phyloP scores from a whole-genome alignment of 2,113 vertebrate genomes.

The Osmerus eperlanus region DNA sequence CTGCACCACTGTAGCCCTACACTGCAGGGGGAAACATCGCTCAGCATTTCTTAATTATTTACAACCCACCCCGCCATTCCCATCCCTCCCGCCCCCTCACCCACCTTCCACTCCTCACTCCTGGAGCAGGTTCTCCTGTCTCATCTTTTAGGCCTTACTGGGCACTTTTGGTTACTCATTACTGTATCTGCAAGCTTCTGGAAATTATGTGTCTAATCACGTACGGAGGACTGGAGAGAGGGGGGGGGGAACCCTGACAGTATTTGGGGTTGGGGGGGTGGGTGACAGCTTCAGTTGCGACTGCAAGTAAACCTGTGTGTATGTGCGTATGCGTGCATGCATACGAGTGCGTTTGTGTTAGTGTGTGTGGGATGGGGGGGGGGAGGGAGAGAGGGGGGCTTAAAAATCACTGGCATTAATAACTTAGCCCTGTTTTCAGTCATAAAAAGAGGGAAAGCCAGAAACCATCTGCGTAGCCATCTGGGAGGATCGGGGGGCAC shows the following conservation, averaged over 20 bases:
- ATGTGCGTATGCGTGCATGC: background rate
- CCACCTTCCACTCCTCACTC: constrained; percentile 26
- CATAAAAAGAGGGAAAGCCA: constrained; percentile 42
- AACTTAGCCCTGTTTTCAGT: constrained; percentile 48
- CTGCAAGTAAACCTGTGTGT: constrained; percentile 5
- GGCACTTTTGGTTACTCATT: constrained; percentile 27
- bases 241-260: background rate
- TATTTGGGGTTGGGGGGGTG: constrained; percentile 3
- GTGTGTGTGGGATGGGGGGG: background rate
- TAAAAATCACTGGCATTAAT: constrained; percentile 24
- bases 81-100: background rate
- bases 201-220: constrained; percentile 4
- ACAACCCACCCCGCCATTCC: constrained; percentile 47
- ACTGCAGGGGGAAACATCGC: constrained; percentile 62
- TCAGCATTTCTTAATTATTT: constrained; percentile 74
- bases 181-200: constrained; percentile 16
- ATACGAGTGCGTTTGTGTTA: background rate
- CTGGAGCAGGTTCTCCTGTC: constrained; percentile 8
- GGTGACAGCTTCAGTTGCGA: background rate
- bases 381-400: background rate
- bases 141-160: constrained; percentile 42
- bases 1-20: constrained; percentile 49
- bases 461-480: constrained; percentile 69
- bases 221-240: background rate
- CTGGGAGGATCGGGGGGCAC: constrained; percentile 48